These are phyloP conservation scores for Bombycilla garrulus DNA, from an alignment of 2,113 vertebrate species.

Conservation along the genomic window DNA sequence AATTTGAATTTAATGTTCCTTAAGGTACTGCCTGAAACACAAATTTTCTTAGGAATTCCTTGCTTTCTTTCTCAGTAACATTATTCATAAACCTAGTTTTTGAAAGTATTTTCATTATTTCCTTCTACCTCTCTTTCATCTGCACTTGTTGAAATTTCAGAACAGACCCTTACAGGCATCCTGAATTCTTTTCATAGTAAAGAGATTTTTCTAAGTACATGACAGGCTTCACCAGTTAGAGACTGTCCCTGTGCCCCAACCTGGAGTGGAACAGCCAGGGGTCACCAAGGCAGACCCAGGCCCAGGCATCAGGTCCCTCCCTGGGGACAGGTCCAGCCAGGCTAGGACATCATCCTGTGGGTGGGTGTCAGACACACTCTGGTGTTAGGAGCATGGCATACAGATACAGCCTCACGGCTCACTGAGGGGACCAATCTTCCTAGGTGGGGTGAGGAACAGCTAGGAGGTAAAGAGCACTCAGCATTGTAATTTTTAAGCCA, in stretches of 20 bases:
- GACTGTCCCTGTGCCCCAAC: accelerated
- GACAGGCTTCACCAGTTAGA: not conserved
- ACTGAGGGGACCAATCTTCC: not conserved
- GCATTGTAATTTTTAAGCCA: not conserved
- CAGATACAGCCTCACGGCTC: accelerated
- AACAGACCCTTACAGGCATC: not conserved
- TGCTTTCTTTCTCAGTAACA: not conserved
- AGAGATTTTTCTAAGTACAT: not conserved
- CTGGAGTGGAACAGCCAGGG: not conserved
- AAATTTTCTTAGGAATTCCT: not conserved
- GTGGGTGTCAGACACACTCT: not conserved
- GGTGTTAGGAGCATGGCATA: not conserved
- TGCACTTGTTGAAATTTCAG: not conserved
- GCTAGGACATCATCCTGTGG: accelerated
- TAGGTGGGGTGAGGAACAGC: not conserved
- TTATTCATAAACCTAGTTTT: not conserved
- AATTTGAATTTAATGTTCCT: not conserved
- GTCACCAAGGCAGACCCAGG: not conserved
- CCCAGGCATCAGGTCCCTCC: accelerated
- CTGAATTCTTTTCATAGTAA: not conserved
- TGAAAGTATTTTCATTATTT: not conserved
- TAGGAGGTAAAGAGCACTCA: not conserved
- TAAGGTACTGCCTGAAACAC: not conserved
- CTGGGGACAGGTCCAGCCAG: not conserved
- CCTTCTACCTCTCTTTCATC: not conserved